These are phyloP conservation scores for Trichogramma dendrolimi DNA, from an alignment of 2,888 invertebrate genomes.

Conservation along the genomic window DNA sequence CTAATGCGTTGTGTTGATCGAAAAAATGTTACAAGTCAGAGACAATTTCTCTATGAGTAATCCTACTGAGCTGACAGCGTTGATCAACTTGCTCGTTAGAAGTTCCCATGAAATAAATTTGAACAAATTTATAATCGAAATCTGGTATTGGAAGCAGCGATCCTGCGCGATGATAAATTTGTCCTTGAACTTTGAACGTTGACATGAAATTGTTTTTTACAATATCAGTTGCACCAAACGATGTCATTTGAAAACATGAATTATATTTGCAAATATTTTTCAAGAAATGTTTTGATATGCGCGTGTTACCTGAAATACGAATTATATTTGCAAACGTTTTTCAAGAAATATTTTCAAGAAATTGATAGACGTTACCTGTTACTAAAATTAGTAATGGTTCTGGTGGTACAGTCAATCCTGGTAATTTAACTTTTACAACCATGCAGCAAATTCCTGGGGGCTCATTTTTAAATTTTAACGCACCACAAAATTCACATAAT, in stretches of 20 bases:
- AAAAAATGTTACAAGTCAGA: slow-evolving; percentile 22
- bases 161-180: slow-evolving; percentile 9
- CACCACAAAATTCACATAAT: background rate
- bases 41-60: slow-evolving; percentile 16
- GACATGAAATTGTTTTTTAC: background rate
- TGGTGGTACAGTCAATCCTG: no score
- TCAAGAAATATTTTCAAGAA: background rate
- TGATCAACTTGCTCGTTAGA: slow-evolving; percentile 17
- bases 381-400: no score
- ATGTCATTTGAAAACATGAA: slow-evolving; percentile 13
- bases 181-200: slow-evolving; percentile 14
- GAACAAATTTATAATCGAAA: background rate
- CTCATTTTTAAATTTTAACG: background rate
- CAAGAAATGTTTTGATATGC: background rate
- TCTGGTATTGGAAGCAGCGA: slow-evolving; percentile 5
- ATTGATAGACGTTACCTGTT: no score
- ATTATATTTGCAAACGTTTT: slow-evolving; percentile 8
- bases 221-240: slow-evolving; percentile 8
- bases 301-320: background rate
- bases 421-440: no score
- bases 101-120: slow-evolving; percentile 11
- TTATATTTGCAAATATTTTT: slow-evolving; percentile 10
- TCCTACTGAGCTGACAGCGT: slow-evolving; percentile 13
- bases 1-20: background rate
- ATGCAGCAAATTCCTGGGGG: background rate